Conservation (phyloP, 2,113 vertebrate species). For the Cranoglanis bouderius region DNA sequence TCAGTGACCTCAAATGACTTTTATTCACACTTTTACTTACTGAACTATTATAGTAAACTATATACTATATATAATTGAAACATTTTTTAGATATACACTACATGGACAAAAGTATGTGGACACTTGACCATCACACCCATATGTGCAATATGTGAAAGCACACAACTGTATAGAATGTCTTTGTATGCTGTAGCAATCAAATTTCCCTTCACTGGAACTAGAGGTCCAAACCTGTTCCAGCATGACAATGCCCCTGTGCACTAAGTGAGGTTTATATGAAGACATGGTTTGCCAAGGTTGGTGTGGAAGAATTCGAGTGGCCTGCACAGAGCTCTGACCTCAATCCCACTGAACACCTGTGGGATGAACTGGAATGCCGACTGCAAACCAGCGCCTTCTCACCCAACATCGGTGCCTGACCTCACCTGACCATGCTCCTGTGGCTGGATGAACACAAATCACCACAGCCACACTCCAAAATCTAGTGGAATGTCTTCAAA, state of each 20-base stretch:
- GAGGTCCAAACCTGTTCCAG: background rate
- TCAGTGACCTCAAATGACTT: background rate
- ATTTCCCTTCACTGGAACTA: background rate
- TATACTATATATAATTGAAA: background rate
- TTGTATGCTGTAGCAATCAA: background rate
- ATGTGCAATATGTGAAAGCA: background rate
- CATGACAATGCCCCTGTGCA: background rate
- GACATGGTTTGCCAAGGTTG: background rate
- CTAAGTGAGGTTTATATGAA: background rate
- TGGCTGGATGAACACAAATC: background rate
- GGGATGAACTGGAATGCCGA: background rate
- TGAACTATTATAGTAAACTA: background rate
- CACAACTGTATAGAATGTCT: background rate
- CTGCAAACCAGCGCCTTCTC: too few species aligned
- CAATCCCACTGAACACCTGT: background rate
- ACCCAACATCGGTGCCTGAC: background rate
- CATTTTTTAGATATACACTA: background rate
- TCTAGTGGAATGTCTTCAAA: background rate
- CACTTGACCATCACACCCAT: background rate
- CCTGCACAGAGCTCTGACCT: background rate
- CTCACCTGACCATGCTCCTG: too few species aligned
- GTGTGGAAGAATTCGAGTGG: background rate
- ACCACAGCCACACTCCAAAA: background rate
- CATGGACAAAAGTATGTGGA: background rate
- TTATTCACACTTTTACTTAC: background rate